phyloP scores from a whole-genome alignment of 2,888 invertebrate species.

The Pocota personata region DNA sequence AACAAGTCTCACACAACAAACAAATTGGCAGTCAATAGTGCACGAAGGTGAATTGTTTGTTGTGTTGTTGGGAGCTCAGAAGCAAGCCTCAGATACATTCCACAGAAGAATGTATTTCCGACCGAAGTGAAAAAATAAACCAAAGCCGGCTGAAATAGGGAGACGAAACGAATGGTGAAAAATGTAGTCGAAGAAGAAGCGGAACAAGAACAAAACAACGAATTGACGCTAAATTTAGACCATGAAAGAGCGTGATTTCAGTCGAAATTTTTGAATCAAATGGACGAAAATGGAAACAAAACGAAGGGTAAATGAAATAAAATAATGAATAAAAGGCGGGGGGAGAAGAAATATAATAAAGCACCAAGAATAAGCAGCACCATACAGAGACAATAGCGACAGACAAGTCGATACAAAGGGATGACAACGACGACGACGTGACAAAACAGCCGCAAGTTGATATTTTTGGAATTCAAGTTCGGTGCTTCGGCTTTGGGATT shows the following conservation, averaged over 20 bases:
- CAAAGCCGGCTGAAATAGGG: conserved; percentile 11
- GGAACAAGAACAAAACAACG: conserved; percentile 8
- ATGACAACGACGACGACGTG: conserved; percentile 10
- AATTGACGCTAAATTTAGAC: conserved; percentile 66
- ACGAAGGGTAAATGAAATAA: conserved; percentile 18
- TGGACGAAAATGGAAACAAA: conserved; percentile 35
- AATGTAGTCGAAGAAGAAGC: not conserved
- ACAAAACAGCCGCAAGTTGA: conserved; percentile 24
- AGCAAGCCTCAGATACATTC: conserved; percentile 52
- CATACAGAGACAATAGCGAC: not conserved
- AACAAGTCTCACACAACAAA: conserved; percentile 61
- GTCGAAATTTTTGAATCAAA: conserved; percentile 41
- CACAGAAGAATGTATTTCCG: conserved; percentile 30
- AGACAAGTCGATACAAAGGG: conserved; percentile 34
- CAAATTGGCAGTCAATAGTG: conserved; percentile 71
- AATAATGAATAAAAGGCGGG: conserved; percentile 3
- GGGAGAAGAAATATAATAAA: not conserved
- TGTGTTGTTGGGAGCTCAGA: conserved; percentile 34
- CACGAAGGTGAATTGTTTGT: conserved; percentile 65
- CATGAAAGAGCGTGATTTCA: conserved; percentile 15
- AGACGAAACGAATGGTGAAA: not conserved
- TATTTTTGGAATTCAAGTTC: conserved; percentile 37
- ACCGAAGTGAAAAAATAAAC: not conserved
- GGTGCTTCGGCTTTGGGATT: conserved; percentile 2
- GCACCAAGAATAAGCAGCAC: not conserved